phyloP scores from a whole-genome alignment of 2,888 invertebrate species.

The Eumerus sabulonum region DNA sequence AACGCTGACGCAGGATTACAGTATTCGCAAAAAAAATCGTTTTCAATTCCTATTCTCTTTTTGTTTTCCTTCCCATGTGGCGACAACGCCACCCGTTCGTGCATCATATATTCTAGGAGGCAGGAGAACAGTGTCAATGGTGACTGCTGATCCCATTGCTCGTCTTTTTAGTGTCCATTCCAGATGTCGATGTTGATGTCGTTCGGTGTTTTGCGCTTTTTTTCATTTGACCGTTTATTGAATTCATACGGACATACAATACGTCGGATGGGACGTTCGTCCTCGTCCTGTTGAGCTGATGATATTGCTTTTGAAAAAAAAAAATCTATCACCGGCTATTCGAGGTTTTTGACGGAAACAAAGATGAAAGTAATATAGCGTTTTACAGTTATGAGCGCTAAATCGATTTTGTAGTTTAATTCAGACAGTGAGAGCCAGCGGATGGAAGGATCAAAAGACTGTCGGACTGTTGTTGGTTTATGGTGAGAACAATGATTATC shows the following conservation, averaged over 20 bases:
- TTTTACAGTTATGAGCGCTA: conserved; percentile 35
- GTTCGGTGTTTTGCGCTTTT: conserved; percentile 38
- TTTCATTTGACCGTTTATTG: conserved; percentile 45
- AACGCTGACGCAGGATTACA: no score
- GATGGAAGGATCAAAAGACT: no score
- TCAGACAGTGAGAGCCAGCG: conserved; percentile 12
- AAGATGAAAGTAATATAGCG: neutral
- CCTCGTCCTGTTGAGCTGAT: neutral
- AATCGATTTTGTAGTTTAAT: conserved; percentile 39
- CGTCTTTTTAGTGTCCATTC: conserved; percentile 49
- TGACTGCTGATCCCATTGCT: conserved; percentile 35
- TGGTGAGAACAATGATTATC: no score
- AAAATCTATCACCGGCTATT: conserved; percentile 14
- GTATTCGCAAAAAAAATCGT: no score
- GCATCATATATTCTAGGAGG: no score
- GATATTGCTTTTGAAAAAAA: conserved; percentile 33
- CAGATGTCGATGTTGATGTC: conserved; percentile 26
- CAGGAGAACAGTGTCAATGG: neutral
- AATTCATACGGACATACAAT: conserved; percentile 32
- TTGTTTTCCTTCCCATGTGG: conserved; percentile 8
- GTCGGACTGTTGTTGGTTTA: no score
- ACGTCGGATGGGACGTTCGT: conserved; percentile 1
- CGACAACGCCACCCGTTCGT: conserved; percentile 17
- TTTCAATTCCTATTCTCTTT: neutral
- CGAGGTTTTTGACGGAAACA: conserved; percentile 16